A percentile compares a stretch with the other conserved stretches of the same genome.
Conservation (phyloP, 2,113 vertebrate species). For the Mormyrus lacerda region DNA sequence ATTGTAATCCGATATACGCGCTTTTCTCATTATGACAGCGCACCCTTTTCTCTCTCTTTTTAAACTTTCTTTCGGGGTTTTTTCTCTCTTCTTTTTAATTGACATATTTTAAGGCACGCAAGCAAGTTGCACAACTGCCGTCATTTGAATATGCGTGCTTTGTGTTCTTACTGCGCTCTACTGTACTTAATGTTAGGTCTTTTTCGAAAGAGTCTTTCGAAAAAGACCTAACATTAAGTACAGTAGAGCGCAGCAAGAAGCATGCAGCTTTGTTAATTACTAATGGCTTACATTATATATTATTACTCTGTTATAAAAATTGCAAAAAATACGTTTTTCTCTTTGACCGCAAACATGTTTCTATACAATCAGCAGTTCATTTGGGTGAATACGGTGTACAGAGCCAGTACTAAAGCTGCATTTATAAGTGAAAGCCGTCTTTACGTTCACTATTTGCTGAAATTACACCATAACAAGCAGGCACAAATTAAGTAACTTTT, state of each 20-base stretch:
- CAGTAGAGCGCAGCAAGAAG: no score
- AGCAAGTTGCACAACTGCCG: not conserved
- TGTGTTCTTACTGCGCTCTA: not conserved
- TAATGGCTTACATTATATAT: not conserved
- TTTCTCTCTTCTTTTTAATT: not conserved
- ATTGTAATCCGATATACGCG: conserved; percentile 59
- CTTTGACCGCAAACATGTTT: not conserved
- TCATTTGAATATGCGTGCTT: not conserved
- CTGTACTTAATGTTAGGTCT: not conserved
- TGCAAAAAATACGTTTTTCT: not conserved
- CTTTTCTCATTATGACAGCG: conserved; percentile 35
- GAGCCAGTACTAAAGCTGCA: not conserved
- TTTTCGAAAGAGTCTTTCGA: not conserved
- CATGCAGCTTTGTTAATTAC: no score
- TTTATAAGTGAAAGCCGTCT: not conserved
- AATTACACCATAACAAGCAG: not conserved
- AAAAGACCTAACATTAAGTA: no score
- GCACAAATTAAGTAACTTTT: not conserved
- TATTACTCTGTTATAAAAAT: not conserved
- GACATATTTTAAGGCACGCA: conserved; percentile 2
- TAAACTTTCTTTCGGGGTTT: not conserved
- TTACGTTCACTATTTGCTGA: not conserved
- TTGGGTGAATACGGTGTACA: not conserved
- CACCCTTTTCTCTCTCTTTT: conserved; percentile 12
- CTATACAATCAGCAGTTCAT: not conserved